These are phyloP conservation scores for Celastrina argiolus DNA, from an alignment of 2,888 invertebrate species.

Conservation along the genomic window DNA sequence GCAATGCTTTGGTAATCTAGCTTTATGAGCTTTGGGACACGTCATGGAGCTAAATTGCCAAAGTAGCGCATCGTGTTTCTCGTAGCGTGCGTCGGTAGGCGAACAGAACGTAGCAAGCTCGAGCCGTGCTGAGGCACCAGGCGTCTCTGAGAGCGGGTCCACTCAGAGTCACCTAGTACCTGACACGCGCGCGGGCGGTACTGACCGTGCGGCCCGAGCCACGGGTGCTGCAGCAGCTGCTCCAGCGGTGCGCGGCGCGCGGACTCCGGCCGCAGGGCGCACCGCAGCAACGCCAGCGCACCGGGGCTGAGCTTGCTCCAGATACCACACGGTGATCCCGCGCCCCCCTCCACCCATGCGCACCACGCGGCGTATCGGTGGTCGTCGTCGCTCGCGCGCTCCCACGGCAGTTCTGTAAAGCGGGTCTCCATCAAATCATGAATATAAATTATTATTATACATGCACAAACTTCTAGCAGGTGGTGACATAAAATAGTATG, in stretches of 20 bases:
- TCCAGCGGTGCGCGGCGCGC: slow-evolving; percentile 84
- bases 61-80: slow-evolving; percentile 81
- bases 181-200: slow-evolving; percentile 66
- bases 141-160: slow-evolving; percentile 71
- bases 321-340: slow-evolving; percentile 83
- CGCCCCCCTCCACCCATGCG: slow-evolving; percentile 58
- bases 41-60: slow-evolving; percentile 95
- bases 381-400: slow-evolving; percentile 85
- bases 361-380: slow-evolving; percentile 82
- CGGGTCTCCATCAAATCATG: neutral
- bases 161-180: slow-evolving; percentile 94
- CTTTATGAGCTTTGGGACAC: slow-evolving; percentile 87
- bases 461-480: neutral
- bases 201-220: slow-evolving; percentile 58
- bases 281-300: slow-evolving; percentile 85
- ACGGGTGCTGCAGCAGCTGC: slow-evolving; percentile 84
- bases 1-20: slow-evolving; percentile 95
- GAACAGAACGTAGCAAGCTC: slow-evolving; percentile 29
- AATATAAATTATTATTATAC: neutral
- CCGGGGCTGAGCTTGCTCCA: slow-evolving; percentile 90
- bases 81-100: slow-evolving; percentile 16
- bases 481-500: neutral
- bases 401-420: slow-evolving; percentile 94
- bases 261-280: slow-evolving; percentile 82
- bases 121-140: slow-evolving; percentile 70